Base-by-base conservation (phyloP, 2,797 vertebrate genomes). In the Spinibarbus caldwelli region DNA sequence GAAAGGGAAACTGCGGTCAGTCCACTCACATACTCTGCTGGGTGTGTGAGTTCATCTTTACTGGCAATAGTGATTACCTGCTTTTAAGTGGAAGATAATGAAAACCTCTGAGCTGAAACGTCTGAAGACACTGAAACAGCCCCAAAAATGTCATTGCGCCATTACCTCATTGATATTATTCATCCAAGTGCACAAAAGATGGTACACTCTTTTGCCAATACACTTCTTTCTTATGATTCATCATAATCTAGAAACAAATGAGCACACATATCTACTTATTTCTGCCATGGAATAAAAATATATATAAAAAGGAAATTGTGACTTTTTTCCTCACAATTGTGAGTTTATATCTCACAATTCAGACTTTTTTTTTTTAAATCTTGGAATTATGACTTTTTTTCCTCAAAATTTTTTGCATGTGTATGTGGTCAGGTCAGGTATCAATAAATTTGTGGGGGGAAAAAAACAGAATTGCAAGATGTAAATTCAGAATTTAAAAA, bases 41-140 rank as follows among this genome's bases (percentile, higher is more conserved):
- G 23, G 45, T 8, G 3, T 57, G 34, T 71, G n/a, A 71, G 66
- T 38, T 82, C 64, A 38, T 68, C 68, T 57, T 54, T 52, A 57
- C 34, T 45, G 34, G 26, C 9, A 36, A 23, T 41, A 59, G 6
- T 43, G 52, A 71, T 72, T 45, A 82, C 80, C 52, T 59, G 52
- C 31, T 72, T 36, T 82, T 72, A 72, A 82, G 26, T 62, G 41
- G 6, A 72, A 57, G 38, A 43, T 62, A 82, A 82, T 72, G 52
- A 59, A 57, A 59, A n/a, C 38, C 26, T 72, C 52, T 72, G 19
- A 82, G 43, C 38, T 82, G 49, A 72, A 57, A 71, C 49, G 23
- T 45, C 80, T 59, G 43, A 34, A 62, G 80, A 82, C 36, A 72
- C 52, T 62, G 2, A 82, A 59, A 82, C 38, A 59, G 68, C 11